Conservation (phyloP, 2,113 vertebrate genomes). For the Copsychus sechellarum region DNA sequence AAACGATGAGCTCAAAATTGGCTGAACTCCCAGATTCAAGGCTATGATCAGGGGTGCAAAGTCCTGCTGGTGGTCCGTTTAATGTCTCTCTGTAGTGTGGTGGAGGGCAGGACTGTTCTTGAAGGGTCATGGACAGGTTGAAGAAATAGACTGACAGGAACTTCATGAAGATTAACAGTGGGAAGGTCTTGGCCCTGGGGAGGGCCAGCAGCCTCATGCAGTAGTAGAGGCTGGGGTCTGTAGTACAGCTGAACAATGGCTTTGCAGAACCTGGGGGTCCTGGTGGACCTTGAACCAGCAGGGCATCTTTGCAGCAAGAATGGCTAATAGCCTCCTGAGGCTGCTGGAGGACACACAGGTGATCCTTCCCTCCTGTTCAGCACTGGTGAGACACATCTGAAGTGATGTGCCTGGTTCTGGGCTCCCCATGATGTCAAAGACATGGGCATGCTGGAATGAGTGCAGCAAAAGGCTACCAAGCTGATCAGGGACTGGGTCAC, state of each 20-base stretch:
- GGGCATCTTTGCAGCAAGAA: background rate
- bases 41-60: background rate
- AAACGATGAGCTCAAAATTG: background rate
- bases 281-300: background rate
- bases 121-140: background rate
- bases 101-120: background rate
- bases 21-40: background rate
- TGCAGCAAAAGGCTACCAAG: background rate
- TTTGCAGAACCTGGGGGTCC: background rate
- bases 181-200: background rate
- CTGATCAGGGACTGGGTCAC: background rate
- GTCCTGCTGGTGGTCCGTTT: background rate
- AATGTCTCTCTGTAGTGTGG: background rate
- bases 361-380: background rate
- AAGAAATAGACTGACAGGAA: background rate
- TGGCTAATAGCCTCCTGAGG: no score
- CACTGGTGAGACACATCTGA: background rate
- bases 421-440: rapidly evolving
- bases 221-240: background rate
- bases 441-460: background rate
- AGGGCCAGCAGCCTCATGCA: background rate
- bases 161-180: background rate
- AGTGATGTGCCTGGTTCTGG: background rate
- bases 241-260: background rate
- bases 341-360: background rate